Conservation (phyloP, 2,797 vertebrate species). For the Rachycentron canadum region DNA sequence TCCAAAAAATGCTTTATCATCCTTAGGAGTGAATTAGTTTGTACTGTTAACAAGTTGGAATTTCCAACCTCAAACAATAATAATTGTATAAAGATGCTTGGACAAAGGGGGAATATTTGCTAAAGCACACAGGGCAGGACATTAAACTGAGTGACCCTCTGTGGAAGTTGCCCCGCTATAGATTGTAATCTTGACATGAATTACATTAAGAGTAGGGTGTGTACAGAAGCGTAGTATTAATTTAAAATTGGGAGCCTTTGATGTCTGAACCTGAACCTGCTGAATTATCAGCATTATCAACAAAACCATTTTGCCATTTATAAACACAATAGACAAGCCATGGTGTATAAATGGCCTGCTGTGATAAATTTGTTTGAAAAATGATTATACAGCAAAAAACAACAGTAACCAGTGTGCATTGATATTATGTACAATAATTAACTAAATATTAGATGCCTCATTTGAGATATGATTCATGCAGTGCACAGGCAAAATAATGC, state of each 20-base stretch:
- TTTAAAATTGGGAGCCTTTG: conserved; percentile 63
- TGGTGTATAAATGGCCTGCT: conserved; percentile 34
- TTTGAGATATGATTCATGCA: conserved; percentile 30
- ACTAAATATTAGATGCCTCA: conserved; percentile 24
- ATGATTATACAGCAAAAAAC: conserved; percentile 48
- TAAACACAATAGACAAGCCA: conserved; percentile 55
- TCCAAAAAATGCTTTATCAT: conserved; percentile 2
- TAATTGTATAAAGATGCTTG: conserved; percentile 43
- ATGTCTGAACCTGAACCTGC: conserved; percentile 40
- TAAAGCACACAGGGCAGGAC: conserved; percentile 53
- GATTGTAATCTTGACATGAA: conserved; percentile 68
- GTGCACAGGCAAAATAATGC: conserved; percentile 5
- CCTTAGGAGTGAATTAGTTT: conserved; percentile 28
- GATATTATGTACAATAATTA: conserved; percentile 46
- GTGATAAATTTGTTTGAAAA: conserved; percentile 62
- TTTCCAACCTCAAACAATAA: conserved; percentile 62
- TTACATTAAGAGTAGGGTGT: conserved; percentile 72
- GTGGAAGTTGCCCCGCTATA: conserved; percentile 37
- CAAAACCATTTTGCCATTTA: conserved; percentile 58
- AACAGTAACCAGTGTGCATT: conserved; percentile 16
- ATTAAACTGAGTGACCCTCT: conserved; percentile 44
- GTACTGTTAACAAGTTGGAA: conserved; percentile 21
- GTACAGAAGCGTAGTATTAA: conserved; percentile 58
- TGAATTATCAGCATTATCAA: conserved; percentile 61
- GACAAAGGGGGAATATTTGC: conserved; percentile 64